Conservation (phyloP, 2,113 vertebrate species). For the Hemicordylus capensis region DNA sequence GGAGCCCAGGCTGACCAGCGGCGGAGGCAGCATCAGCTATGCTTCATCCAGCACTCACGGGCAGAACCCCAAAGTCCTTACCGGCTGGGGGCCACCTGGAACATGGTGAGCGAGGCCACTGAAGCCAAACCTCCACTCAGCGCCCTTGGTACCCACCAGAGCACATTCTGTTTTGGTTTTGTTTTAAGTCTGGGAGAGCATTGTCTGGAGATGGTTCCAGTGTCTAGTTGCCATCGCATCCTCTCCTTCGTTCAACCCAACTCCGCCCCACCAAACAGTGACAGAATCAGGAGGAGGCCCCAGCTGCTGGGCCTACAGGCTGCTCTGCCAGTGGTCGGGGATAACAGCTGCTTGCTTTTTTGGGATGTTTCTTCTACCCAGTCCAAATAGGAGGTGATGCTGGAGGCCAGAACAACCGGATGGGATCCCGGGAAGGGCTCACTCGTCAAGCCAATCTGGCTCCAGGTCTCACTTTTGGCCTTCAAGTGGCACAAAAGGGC, state of each 20-base stretch:
- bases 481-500: neutral
- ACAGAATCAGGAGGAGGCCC: neutral
- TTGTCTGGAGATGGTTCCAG: neutral
- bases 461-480: neutral
- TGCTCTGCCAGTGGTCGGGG: neutral
- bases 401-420: neutral
- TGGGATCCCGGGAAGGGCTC: conserved; percentile 7
- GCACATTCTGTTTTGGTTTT: too few relatives aligned
- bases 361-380: neutral
- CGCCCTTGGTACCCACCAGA: neutral
- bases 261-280: neutral
- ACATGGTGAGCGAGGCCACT: neutral
- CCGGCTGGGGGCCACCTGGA: neutral
- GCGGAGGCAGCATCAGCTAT: conserved; percentile 78
- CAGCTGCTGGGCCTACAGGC: neutral
- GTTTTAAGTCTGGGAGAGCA: neutral
- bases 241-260: neutral
- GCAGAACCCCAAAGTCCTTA: conserved; percentile 66
- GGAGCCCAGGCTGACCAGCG: conserved; percentile 74
- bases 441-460: conserved; percentile 5
- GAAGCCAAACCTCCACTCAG: neutral
- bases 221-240: neutral
- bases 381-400: neutral
- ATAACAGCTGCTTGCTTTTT: neutral
- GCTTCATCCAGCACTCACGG: conserved; percentile 71